These are phyloP conservation scores for Psilopogon haemacephalus DNA, from an alignment of 2,113 vertebrate genomes.

Conservation along the genomic window DNA sequence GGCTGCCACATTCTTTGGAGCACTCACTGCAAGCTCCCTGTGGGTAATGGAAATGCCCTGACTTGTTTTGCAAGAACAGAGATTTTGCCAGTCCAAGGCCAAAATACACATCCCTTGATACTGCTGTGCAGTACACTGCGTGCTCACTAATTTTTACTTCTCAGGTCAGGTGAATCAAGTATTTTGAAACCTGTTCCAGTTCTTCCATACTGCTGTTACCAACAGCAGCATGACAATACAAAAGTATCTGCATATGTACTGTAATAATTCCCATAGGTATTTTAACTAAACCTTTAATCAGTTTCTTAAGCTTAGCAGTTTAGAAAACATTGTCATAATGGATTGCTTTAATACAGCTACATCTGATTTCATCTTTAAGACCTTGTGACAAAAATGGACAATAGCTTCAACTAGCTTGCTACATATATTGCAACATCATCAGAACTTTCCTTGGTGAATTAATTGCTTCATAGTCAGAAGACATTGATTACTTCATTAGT, in stretches of 20 bases:
- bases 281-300: background rate
- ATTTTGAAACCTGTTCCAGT: background rate
- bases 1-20: background rate
- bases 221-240: background rate
- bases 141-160: background rate
- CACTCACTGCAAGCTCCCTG: background rate
- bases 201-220: background rate
- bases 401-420: background rate
- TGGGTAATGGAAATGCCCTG: background rate
- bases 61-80: constrained; percentile 8
- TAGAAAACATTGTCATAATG: background rate
- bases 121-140: background rate
- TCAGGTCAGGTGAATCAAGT: background rate
- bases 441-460: background rate
- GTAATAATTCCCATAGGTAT: background rate
- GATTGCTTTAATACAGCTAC: background rate
- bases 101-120: background rate
- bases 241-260: background rate
- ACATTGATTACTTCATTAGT: background rate
- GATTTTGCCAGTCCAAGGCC: background rate
- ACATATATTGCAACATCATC: background rate
- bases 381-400: background rate
- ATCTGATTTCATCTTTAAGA: background rate
- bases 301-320: background rate
- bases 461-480: background rate